A percentile compares a stretch with the other conserved stretches of the same genome.
Conservation (phyloP, 2,888 invertebrate species). For the Fragum whitleyi region DNA sequence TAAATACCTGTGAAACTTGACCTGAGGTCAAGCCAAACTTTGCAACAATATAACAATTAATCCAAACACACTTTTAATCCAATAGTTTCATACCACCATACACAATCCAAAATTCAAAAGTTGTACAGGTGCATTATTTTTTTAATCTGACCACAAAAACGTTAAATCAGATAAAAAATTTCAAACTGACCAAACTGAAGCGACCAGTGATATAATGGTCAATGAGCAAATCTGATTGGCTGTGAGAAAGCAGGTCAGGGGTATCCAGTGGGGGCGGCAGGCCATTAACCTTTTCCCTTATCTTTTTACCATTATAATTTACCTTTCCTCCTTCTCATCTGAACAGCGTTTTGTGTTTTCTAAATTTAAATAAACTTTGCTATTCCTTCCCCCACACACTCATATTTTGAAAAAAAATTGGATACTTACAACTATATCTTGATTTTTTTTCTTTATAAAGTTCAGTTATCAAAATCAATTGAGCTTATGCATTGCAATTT, state of each 20-base stretch:
- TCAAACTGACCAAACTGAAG: constrained; percentile 17
- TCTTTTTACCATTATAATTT: too few species aligned
- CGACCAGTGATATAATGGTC: constrained; percentile 25
- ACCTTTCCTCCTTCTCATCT: too few species aligned
- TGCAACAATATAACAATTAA: not conserved
- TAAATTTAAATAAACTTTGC: too few species aligned
- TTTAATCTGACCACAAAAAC: too few species aligned
- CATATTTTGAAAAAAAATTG: too few species aligned
- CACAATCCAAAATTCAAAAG: not conserved
- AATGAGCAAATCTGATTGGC: constrained; percentile 9
- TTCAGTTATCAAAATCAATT: too few species aligned
- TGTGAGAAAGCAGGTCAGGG: constrained; percentile 15
- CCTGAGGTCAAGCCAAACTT: not conserved
- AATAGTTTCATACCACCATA: not conserved
- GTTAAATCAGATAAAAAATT: not conserved
- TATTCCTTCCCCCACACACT: too few species aligned
- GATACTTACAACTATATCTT: too few species aligned
- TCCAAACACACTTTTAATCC: not conserved
- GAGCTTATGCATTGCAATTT: too few species aligned
- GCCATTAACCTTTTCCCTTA: not conserved
- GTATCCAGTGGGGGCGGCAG: constrained; percentile 15
- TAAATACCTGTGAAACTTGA: not conserved
- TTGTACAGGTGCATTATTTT: not conserved
- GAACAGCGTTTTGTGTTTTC: too few species aligned
- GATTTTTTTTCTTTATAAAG: too few species aligned